Percentiles rank a stretch among this genome's conserved stretches.
These are phyloP conservation scores for Apocheima hispidaria DNA, from an alignment of 2,888 invertebrate species.

Conservation along the genomic window DNA sequence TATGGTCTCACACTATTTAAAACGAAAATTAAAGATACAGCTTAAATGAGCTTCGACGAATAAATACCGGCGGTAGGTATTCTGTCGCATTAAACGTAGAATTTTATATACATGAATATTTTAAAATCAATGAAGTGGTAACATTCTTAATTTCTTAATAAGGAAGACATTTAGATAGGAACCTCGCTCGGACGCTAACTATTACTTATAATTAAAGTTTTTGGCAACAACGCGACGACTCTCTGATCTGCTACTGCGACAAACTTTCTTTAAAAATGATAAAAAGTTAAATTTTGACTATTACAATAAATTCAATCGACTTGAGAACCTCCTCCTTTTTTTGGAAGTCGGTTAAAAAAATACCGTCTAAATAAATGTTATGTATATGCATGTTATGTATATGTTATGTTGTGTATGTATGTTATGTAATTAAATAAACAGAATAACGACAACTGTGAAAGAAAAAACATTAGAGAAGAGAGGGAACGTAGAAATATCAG, in stretches of 20 bases:
- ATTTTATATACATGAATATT: conserved; percentile 43
- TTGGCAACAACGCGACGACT: conserved; percentile 10
- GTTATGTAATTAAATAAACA: too few species aligned
- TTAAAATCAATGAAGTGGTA: too few species aligned
- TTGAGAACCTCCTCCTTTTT: too few species aligned
- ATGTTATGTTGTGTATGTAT: too few species aligned
- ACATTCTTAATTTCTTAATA: too few species aligned
- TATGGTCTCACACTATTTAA: neutral
- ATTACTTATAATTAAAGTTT: conserved; percentile 28
- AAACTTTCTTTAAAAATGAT: neutral
- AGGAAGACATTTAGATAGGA: neutral
- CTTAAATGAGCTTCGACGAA: conserved; percentile 26
- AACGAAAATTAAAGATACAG: conserved; percentile 26
- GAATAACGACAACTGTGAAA: too few species aligned
- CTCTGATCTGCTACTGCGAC: neutral
- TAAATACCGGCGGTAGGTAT: neutral
- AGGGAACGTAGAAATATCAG: neutral
- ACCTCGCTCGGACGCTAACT: conserved; percentile 14
- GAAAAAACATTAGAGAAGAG: neutral
- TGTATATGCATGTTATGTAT: too few species aligned
- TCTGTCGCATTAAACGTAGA: conserved; percentile 16
- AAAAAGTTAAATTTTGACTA: too few species aligned
- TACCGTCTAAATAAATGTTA: too few species aligned
- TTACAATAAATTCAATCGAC: too few species aligned
- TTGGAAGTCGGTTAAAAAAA: too few species aligned